Evolutionary conservation across 2,888 invertebrate species (phyloP), one percentile per base, ranked within the genome.

Genomic region (Amphipoea oculea): DNA sequence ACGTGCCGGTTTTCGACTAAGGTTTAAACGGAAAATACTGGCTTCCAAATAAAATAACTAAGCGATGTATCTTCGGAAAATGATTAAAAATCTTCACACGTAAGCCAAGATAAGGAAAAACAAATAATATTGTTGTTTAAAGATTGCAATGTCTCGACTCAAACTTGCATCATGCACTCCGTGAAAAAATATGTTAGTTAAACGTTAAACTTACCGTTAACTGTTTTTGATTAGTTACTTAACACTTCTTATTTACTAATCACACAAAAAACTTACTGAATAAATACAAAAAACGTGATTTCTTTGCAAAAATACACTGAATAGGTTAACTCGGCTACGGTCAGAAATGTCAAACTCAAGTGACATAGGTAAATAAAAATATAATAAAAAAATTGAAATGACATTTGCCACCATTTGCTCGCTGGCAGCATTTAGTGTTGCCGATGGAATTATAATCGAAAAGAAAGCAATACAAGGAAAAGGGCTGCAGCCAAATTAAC

Each of bases 321-420:
- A 70, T 62, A 88, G 88, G 88, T 89, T 88, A 88, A 2, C 70
- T 66, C 20, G 9, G 0, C 51, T 70, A 40, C 54, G 23, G 40
- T 57, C 67, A 71, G 29, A 81, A 77, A 20, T 82, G 81, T 86
- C 87, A 88, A 79, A 80, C 17, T 76, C 17, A 51, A 72, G 29
- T 81, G 76, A 82, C 62, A 40, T 45, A n/a, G n/a, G n/a, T n/a
- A 20, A 7, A 20, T 48, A 14, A 14, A 9, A 20, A 45, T 29
- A 48, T 71, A 29, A 29, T 29, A 29, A 29, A 29, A 29, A 29
- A 29, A 29, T 29, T 29, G 42, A 68, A 54, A 66, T 79, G 68
- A 78, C 72, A 72, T 70, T 42, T 29, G 29, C 29, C 29, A 29
- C 29, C 29, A 29, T 29, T 70, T 48, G 29, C 54, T 45, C 9